Evolutionary conservation across 2,888 invertebrate species (phyloP), one percentile per base, ranked within the genome.

Genomic region (Atrina japonica): DNA sequence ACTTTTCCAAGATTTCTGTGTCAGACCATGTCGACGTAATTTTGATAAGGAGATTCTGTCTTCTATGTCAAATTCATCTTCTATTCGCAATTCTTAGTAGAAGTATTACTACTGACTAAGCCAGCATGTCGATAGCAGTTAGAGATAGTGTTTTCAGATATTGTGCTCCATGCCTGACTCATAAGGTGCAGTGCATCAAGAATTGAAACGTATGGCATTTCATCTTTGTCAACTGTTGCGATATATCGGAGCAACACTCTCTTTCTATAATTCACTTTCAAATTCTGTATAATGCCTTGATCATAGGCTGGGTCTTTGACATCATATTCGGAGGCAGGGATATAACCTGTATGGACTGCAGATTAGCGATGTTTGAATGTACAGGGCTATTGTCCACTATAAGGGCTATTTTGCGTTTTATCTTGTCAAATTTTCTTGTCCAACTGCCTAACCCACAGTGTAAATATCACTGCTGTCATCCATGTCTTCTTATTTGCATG

Each of bases 311-410:
- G 9, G 58, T 65, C 16, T 74, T 59, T 23, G 49, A 35, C 11
- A 75, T 79, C 2, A 77, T 76, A 63, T 82, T 83, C 5, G 81
- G 77, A n/a, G 81, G 82, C n/a, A 80, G 75, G 67, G 79, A 83
- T 14, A 78, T 59, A 5, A 83, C 49, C 18, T 66, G 45, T 0
- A 76, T 66, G 9, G 66, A 41, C 30, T 60, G 68, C 18, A 83
- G 61, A 14, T 63, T 59, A 16, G 58, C 53, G 2, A 80, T 41
- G 3, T 43, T 14, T 16, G 78, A 80, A 50, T 81, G 82, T 7
- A 76, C 76, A 2, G 76, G 58, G 50, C 78, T 79, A 63, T 77
- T 81, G 68, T 83, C 80, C 73, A 81, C 27, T 29, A 83, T 45
- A 45, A 81, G 35, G 14, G 60, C 66, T 11, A 81, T 59, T 14